phyloP scores from a whole-genome alignment of 2,797 vertebrate genomes.

The Xenentodon cancila region DNA sequence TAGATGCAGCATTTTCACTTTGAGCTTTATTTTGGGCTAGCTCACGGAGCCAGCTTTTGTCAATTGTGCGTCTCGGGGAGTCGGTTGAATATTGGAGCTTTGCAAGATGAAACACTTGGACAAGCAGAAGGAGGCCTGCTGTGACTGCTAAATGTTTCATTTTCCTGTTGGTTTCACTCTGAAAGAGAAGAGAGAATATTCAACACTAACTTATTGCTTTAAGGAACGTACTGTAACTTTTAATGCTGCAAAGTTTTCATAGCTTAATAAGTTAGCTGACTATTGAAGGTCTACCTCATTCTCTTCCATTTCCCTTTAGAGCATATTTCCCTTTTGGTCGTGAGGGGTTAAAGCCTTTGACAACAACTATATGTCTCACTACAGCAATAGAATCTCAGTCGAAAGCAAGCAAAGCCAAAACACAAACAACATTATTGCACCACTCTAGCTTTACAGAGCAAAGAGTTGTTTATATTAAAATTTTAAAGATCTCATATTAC shows the following conservation, averaged over 20 bases:
- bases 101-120: constrained; percentile 51
- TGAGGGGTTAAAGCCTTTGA: too few relatives aligned
- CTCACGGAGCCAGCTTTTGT: constrained; percentile 53
- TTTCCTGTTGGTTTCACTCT: constrained; percentile 35
- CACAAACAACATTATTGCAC: too few relatives aligned
- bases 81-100: constrained; percentile 45
- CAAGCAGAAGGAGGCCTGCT: constrained; percentile 54
- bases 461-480: too few relatives aligned
- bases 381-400: too few relatives aligned
- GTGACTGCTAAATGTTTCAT: constrained; percentile 62
- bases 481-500: too few relatives aligned
- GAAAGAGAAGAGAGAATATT: constrained; percentile 43
- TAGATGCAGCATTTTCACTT: not conserved
- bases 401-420: too few relatives aligned
- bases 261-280: too few relatives aligned
- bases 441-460: too few relatives aligned
- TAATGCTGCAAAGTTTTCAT: not conserved
- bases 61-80: constrained; percentile 38
- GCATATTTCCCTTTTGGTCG: too few relatives aligned
- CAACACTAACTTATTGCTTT: not conserved
- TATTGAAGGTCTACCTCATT: too few relatives aligned
- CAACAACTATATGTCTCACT: too few relatives aligned
- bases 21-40: fast-evolving
- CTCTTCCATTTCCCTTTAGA: too few relatives aligned
- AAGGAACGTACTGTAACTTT: not conserved